A percentile compares a stretch with the other conserved stretches of the same genome.
Conservation (phyloP, 2,113 vertebrate species). For the zebrafish (Danio rerio) region DNA sequence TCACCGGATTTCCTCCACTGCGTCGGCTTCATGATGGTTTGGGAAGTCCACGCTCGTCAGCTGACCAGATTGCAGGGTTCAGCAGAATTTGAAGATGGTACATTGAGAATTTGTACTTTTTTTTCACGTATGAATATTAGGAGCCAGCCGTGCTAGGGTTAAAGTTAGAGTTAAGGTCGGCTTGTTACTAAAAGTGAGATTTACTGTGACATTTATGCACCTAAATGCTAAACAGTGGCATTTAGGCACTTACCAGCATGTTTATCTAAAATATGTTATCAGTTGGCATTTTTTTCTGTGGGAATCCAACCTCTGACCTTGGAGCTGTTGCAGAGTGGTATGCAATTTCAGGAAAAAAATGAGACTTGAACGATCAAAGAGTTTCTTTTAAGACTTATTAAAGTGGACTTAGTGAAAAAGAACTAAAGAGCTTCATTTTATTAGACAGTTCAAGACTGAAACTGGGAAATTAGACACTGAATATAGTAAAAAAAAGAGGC, state of each 20-base stretch:
- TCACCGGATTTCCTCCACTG: constrained; percentile 83
- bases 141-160: background rate
- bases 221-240: background rate
- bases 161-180: background rate
- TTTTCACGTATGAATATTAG: background rate
- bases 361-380: background rate
- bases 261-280: background rate
- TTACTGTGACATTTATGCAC: no score
- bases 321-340: background rate
- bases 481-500: background rate
- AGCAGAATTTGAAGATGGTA: constrained; percentile 39
- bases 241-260: background rate
- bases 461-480: background rate
- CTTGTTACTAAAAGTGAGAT: background rate
- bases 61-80: constrained; percentile 55
- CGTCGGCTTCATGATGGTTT: constrained; percentile 66
- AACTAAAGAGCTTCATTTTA: background rate
- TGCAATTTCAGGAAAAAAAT: background rate
- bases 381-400: background rate
- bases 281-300: background rate
- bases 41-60: constrained; percentile 60
- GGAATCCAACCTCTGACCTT: background rate
- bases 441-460: background rate
- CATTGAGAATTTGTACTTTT: background rate
- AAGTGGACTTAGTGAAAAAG: background rate